These are phyloP conservation scores for Archips xylosteana DNA, from an alignment of 2,888 invertebrate species.

Conservation along the genomic window DNA sequence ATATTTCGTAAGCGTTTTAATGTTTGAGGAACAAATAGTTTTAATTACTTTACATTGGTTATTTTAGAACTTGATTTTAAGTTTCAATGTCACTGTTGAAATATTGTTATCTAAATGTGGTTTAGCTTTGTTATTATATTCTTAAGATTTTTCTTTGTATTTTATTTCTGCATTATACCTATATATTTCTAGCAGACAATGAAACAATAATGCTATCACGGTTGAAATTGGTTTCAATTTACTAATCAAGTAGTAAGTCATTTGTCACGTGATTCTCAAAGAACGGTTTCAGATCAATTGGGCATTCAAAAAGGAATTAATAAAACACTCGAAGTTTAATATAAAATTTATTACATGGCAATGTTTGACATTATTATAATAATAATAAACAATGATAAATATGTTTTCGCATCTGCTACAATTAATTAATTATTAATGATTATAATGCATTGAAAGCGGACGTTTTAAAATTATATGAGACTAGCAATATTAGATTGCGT, in stretches of 20 bases:
- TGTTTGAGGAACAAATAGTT: constrained; percentile 43
- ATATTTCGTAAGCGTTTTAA: constrained; percentile 50
- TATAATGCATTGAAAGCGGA: constrained; percentile 46
- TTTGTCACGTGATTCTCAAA: too few species aligned
- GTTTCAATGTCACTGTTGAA: constrained; percentile 57
- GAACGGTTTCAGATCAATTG: too few species aligned
- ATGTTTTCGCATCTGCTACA: constrained; percentile 45
- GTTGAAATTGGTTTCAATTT: too few species aligned
- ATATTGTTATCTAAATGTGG: constrained; percentile 28
- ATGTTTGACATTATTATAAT: constrained; percentile 67
- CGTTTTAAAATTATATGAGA: constrained; percentile 66
- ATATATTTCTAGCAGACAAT: constrained; percentile 32
- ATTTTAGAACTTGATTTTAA: constrained; percentile 59
- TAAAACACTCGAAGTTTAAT: constrained; percentile 46
- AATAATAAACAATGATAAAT: constrained; percentile 50
- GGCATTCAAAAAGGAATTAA: not conserved
- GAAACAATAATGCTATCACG: constrained; percentile 41
- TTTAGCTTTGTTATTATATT: constrained; percentile 21
- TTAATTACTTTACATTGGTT: constrained; percentile 52
- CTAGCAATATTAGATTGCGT: constrained; percentile 73
- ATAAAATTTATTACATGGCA: constrained; percentile 77
- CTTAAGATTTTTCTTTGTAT: constrained; percentile 18
- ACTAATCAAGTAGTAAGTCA: too few species aligned
- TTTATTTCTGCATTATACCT: constrained; percentile 2
- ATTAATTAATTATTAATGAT: constrained; percentile 35